phyloP scores from a whole-genome alignment of 2,888 invertebrate genomes.

The Drosophila algonquin region DNA sequence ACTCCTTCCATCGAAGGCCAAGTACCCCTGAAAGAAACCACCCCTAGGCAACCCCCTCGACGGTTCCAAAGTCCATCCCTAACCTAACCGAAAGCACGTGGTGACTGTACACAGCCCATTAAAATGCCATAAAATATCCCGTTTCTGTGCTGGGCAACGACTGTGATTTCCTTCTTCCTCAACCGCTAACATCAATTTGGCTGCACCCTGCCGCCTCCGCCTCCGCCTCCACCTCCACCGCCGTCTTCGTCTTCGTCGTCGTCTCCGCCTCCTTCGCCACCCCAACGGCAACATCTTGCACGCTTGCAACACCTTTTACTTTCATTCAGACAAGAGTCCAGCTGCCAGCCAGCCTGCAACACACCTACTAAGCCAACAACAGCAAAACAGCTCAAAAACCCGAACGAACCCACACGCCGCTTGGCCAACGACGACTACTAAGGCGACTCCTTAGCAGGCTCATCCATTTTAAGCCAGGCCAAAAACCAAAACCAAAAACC shows the following conservation, averaged over 20 bases:
- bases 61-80: background rate
- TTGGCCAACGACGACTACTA: conserved; percentile 5
- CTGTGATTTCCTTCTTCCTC: conserved; percentile 35
- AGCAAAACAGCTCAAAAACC: conserved; percentile 48
- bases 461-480: conserved; percentile 69
- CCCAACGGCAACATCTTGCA: conserved; percentile 21
- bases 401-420: conserved; percentile 51
- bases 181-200: conserved; percentile 37
- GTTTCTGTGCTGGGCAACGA: conserved; percentile 5
- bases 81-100: background rate
- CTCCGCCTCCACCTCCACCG: conserved; percentile 19
- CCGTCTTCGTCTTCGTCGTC: background rate
- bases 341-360: conserved; percentile 21
- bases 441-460: conserved; percentile 56
- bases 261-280: conserved; percentile 4
- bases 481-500: conserved; percentile 58
- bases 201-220: conserved; percentile 36
- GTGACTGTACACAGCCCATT: conserved; percentile 15
- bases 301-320: conserved; percentile 70
- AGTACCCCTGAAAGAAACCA: too few species aligned
- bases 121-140: conserved; percentile 35
- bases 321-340: conserved; percentile 53
- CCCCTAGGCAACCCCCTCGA: too few species aligned
- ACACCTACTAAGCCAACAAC: conserved; percentile 59
- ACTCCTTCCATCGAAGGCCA: too few species aligned